phyloP scores from a whole-genome alignment of 2,113 vertebrate species.

The Cacatua alba region DNA sequence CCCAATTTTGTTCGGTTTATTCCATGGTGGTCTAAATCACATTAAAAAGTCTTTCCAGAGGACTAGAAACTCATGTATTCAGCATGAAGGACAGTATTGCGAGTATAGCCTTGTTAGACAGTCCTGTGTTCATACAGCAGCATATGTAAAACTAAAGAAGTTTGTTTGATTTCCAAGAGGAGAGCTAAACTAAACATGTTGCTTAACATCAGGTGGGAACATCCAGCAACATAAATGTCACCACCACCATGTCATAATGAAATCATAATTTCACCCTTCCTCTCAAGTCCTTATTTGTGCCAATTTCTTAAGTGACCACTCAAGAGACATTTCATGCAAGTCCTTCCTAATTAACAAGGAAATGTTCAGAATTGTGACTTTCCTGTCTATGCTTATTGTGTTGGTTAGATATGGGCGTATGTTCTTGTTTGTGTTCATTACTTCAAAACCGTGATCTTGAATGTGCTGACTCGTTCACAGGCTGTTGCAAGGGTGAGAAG shows the following conservation, averaged over 20 bases:
- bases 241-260: not conserved
- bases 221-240: not conserved
- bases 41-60: not conserved
- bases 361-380: not conserved
- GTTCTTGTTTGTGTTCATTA: not conserved
- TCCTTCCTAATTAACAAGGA: constrained; percentile 9
- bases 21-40: not conserved
- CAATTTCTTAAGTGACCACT: not conserved
- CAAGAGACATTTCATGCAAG: not conserved
- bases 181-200: not conserved
- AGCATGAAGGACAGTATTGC: not conserved
- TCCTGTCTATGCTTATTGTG: not conserved
- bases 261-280: not conserved
- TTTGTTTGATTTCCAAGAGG: not conserved
- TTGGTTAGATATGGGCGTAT: not conserved
- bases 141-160: not conserved
- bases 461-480: not conserved
- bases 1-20: not conserved
- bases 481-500: not conserved
- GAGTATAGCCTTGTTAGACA: not conserved
- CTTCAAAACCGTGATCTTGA: not conserved
- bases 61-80: not conserved
- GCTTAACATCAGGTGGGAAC: not conserved
- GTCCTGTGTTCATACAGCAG: not conserved
- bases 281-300: not conserved